Base-by-base conservation (phyloP, 2,797 vertebrate species). In the Schizothorax lantsangensis region DNA sequence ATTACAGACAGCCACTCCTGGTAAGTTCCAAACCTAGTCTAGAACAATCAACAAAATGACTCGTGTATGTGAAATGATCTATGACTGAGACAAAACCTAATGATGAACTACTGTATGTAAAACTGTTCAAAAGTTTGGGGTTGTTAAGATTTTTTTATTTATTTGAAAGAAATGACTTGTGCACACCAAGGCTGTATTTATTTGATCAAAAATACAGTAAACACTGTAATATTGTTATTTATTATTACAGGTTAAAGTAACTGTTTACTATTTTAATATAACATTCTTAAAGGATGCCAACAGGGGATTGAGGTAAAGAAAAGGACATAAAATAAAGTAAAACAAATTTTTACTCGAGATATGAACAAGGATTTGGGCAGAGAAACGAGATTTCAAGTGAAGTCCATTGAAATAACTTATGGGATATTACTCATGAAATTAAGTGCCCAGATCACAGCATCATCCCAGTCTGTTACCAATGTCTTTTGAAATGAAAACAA, bases 1-100 rank as follows among this genome's bases (percentile, higher is more conserved):
- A 47, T 92, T 99, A 89, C 98, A 99, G 90, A 96, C 94, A 89
- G 96, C 96, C 26, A 93, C 23, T 17, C 97, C 97, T 96, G 97
- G 98, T 99, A 95, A 90, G 84, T 64, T 52, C 6, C 69, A 62
- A n/a, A 12, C 26, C 26, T 11, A 43, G 64, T 52, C 15, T 38
- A 54, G 6, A 54, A 6, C 10, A 26, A n/a, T 62, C n/a, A 62
- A 62, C n/a, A 26, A 26, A 26, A 26, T 52, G 11, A 36, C 17
- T 36, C 17, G 23, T 80, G n/a, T 17, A 36, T 64, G n/a, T 45
- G 8, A n/a, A 36, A 57, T 52, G 21, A 49, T 80, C 14, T 73
- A 2, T 73, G 71, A 73, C 40, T 47, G 72, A n/a, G 26, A 17
- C 15, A 10, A 10, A 47, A 47, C 43, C n/a, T 26, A 57, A 33